Base-by-base conservation (phyloP, 2,888 invertebrate genomes). In the Pseudococcus viburni region DNA sequence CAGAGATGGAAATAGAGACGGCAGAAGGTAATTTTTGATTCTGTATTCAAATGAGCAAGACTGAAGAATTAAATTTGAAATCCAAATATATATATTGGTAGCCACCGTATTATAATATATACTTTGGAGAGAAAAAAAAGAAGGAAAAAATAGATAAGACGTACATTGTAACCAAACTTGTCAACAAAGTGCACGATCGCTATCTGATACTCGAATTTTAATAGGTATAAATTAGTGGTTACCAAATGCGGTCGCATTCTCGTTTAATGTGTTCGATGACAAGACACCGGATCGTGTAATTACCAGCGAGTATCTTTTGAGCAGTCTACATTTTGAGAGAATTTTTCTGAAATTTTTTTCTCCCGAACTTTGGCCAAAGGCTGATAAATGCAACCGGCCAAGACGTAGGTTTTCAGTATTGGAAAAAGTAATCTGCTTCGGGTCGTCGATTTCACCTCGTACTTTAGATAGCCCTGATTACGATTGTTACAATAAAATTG, bases 151-250 rank as follows among this genome's bases (percentile, higher is more conserved):
- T 55, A 86, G 86, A 86, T 86, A 87, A 87, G 80, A 77, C 87
- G 87, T 87, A 87, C 87, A 87, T 55, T 87, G 87, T 87, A 87
- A 87, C 87, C 87, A 80, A 87, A 87, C 87, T 87, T 87, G 87
- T 87, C 87, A 87, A 87, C 87, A 87, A 87, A 87, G 87, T 87
- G 87, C 87, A 87, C 87, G 87, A 87, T 87, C 87, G 87, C 87
- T 83, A 87, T 87, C 87, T 77, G 80, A 87, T 87, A 87, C 87
- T 87, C 87, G 87, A 87, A 87, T 87, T 87, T 87, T 87, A 87
- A 87, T 87, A 87, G 80, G 87, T 87, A 87, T 87, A 87, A 87
- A 87, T 87, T 87, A 87, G 87, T 87, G 87, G 87, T 87, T 33
- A 73, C 46, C 80, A 87, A 87, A 80, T n/a, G 15, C 15, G 1